Evolutionary conservation across 1,140 invertebrate species (phyloP).

Genomic region (Diploscapter pachys): DNA sequence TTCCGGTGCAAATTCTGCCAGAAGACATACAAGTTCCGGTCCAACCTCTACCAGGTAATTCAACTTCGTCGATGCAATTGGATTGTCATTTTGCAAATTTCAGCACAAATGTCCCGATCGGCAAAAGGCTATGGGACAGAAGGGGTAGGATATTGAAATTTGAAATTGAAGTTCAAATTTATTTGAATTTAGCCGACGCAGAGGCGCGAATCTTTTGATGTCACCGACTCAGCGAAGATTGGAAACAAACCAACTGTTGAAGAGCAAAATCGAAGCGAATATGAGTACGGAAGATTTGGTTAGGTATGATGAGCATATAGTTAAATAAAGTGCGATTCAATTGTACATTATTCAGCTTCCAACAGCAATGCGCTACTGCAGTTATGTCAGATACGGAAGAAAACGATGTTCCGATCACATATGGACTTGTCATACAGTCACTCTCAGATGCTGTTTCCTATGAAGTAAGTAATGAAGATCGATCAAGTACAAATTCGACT

Average conservation of each 20-base stretch:
- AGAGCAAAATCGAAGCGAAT: slow-evolving; percentile 13
- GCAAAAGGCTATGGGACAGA: slow-evolving; percentile 25
- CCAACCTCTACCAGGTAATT: slow-evolving; percentile 47
- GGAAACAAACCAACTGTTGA: slow-evolving; percentile 19
- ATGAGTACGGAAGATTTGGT: slow-evolving; percentile 5
- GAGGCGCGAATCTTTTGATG: background rate
- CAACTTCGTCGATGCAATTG: too few relatives aligned
- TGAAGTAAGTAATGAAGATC: background rate
- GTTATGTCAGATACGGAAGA: slow-evolving; percentile 24
- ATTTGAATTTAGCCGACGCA: background rate
- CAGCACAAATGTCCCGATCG: slow-evolving; percentile 46
- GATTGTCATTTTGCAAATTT: too few relatives aligned
- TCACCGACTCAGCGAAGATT: slow-evolving; percentile 8
- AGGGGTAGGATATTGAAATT: background rate
- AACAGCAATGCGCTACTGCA: slow-evolving; percentile 1
- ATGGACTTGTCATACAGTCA: slow-evolving; percentile 23
- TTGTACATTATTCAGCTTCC: slow-evolving; percentile 5
- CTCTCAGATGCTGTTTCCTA: too few relatives aligned
- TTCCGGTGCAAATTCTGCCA: slow-evolving; percentile 58
- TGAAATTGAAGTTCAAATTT: background rate
- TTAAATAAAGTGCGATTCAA: background rate
- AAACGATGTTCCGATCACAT: slow-evolving; percentile 30
- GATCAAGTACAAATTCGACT: slow-evolving; percentile 16
- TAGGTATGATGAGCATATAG: background rate
- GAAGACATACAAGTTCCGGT: slow-evolving; percentile 59